These are phyloP conservation scores for Xenops minutus DNA, from an alignment of 2,797 vertebrate species.

Conservation along the genomic window DNA sequence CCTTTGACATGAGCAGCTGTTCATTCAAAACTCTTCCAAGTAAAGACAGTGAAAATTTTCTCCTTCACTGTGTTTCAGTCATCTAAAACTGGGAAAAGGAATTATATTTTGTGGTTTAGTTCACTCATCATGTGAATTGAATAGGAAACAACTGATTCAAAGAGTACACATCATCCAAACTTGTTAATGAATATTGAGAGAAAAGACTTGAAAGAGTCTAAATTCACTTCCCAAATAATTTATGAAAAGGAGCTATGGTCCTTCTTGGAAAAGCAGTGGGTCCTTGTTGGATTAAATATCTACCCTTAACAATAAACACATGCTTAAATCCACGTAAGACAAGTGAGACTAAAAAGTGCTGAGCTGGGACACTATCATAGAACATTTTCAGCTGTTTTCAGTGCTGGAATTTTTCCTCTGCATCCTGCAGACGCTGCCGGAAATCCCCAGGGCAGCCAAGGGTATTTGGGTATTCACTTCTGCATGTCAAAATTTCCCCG, in stretches of 20 bases:
- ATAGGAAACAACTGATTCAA: neutral
- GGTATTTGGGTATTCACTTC: slow-evolving; percentile 35
- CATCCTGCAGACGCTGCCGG: neutral
- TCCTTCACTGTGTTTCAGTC: neutral
- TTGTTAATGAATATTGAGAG: neutral
- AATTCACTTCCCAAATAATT: neutral
- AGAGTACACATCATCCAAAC: neutral
- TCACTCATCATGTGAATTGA: neutral
- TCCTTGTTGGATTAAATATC: neutral
- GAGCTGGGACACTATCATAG: neutral
- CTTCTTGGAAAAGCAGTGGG: neutral
- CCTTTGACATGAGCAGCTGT: neutral
- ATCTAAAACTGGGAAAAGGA: neutral
- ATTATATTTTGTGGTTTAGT: neutral
- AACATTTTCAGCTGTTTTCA: slow-evolving; percentile 47
- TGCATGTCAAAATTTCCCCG: neutral
- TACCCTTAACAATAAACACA: slow-evolving; percentile 24
- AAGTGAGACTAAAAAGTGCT: neutral
- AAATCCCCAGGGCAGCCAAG: slow-evolving; percentile 18
- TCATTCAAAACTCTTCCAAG: neutral
- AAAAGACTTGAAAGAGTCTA: neutral
- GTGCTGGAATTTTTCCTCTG: neutral
- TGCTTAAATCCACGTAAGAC: neutral
- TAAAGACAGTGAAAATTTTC: neutral
- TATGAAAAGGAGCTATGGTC: neutral